Evolutionary conservation across 2,113 vertebrate genomes (phyloP).

Genomic region (Vidua chalybeata): DNA sequence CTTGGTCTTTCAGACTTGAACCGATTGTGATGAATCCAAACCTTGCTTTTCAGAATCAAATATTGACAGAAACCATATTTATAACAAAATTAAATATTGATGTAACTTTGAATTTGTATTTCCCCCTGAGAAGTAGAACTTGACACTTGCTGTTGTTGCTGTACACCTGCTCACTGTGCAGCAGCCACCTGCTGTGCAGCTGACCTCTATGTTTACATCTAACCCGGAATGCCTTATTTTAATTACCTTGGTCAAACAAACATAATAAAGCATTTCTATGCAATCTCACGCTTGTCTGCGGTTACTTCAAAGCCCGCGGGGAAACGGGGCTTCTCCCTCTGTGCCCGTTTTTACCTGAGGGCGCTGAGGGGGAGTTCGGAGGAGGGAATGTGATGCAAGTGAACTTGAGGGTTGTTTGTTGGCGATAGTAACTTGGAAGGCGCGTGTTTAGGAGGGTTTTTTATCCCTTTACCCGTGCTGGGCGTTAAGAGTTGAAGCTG

Average conservation of each 20-base stretch:
- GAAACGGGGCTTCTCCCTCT: fast-evolving
- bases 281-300: background rate
- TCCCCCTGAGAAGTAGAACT: background rate
- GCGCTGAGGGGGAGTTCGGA: too few species aligned
- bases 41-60: background rate
- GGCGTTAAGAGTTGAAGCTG: fast-evolving
- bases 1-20: background rate
- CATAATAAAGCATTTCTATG: slow-evolving; percentile 34
- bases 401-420: background rate
- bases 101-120: background rate
- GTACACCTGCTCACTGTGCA: fast-evolving
- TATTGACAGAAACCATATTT: background rate
- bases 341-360: fast-evolving
- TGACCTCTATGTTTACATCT: background rate
- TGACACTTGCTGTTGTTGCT: background rate
- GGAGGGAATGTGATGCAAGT: too few species aligned
- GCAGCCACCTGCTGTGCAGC: background rate
- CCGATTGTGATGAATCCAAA: background rate
- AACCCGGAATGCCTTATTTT: background rate
- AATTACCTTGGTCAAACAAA: background rate
- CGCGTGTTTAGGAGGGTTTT: too few species aligned
- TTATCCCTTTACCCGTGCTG: fast-evolving
- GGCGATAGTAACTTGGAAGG: fast-evolving
- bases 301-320: background rate
- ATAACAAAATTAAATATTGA: background rate